These are phyloP conservation scores for Solenopsis invicta DNA, from an alignment of 1,140 invertebrate genomes.

Conservation along the genomic window DNA sequence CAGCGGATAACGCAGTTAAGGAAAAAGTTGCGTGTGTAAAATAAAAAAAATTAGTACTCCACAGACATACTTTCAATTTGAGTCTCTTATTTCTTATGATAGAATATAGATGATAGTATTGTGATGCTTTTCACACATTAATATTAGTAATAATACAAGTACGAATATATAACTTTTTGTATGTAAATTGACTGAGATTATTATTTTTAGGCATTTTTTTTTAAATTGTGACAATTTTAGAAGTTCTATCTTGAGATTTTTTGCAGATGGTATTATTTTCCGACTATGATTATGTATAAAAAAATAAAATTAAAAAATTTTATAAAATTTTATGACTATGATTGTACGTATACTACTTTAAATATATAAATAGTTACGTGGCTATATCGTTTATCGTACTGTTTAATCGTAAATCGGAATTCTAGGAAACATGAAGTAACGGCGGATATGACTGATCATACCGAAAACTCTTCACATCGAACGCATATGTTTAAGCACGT, in stretches of 20 bases:
- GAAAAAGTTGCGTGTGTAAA: neutral
- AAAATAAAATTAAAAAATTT: conserved; percentile 2
- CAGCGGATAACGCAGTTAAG: conserved; percentile 14
- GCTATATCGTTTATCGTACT: conserved; percentile 1
- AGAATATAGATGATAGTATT: neutral
- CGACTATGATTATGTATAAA: too few species aligned
- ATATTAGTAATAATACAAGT: neutral
- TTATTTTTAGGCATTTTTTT: neutral
- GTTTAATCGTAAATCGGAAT: conserved; percentile 37
- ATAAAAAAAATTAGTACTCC: neutral
- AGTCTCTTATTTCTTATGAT: neutral
- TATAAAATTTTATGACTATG: too few species aligned
- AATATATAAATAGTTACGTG: conserved; percentile 38
- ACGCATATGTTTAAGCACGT: neutral
- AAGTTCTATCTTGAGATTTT: neutral
- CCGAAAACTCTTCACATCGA: conserved; percentile 28
- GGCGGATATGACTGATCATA: conserved; percentile 43
- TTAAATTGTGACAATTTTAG: neutral
- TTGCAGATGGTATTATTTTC: neutral
- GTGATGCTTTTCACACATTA: neutral
- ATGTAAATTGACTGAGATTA: neutral
- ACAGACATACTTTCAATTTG: neutral
- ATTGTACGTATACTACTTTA: neutral
- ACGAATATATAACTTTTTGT: neutral
- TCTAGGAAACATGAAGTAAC: conserved; percentile 26